Conservation (phyloP, 1,140 invertebrate genomes). For the Trypoxylus dichotomus region DNA sequence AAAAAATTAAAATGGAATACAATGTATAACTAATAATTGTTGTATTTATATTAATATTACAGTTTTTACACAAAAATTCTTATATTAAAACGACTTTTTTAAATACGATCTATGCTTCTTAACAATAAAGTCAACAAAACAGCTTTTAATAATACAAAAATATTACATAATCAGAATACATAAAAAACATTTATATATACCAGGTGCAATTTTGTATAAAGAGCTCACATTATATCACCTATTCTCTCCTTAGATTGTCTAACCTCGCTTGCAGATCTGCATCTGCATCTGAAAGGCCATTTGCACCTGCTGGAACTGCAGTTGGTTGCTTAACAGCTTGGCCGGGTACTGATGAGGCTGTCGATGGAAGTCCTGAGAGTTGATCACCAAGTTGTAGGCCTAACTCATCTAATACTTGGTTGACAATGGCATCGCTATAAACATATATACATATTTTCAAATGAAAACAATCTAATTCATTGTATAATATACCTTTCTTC, state of each 20-base stretch:
- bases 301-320: slow-evolving; percentile 58
- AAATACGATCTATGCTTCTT: not conserved
- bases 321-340: slow-evolving; percentile 55
- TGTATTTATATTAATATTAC: not conserved
- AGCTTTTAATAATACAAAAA: not conserved
- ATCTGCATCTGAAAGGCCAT: slow-evolving; percentile 79
- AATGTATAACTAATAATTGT: not conserved
- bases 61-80: not conserved
- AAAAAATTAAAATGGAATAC: not conserved
- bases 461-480: not conserved
- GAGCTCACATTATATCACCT: slow-evolving; percentile 37
- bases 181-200: not conserved
- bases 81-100: not conserved
- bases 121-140: not conserved
- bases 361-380: slow-evolving; percentile 82
- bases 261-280: slow-evolving; percentile 92
- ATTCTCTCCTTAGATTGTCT: slow-evolving; percentile 91
- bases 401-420: slow-evolving; percentile 95
- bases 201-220: not conserved
- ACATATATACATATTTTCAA: not conserved
- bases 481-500: slow-evolving; percentile 79
- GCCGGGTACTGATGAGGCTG: slow-evolving; percentile 63
- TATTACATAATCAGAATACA: not conserved
- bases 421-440: slow-evolving; percentile 80
- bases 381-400: slow-evolving; percentile 92